Base-by-base conservation (phyloP, 2,797 vertebrate genomes). In the Gallinago nigripennis region DNA sequence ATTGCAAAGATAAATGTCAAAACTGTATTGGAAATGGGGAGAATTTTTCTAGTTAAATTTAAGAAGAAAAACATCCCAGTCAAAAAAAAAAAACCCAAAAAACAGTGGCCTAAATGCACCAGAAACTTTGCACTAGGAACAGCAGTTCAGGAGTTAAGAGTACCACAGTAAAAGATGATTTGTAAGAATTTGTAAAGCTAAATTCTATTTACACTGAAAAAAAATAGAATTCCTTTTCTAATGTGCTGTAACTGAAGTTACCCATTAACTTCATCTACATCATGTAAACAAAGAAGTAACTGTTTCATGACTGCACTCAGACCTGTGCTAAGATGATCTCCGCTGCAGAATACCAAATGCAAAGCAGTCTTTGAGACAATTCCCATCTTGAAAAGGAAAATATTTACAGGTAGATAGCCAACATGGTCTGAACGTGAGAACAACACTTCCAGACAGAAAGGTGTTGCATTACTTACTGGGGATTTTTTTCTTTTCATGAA, bases 211-310 rank as follows among this genome's bases (percentile, higher is more conserved):
- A 82, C 56, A 56, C 10, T 18, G 23, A 54, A 88, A 86, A 86
- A 88, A 88, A 78, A 51, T n/a, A 83, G 28, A 86, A 86, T 37
- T 88, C n/a, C 35, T 88, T 90, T 54, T 76, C 35, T 82, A 79
- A 79, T 56, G 56, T 1, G 27, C 31, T 92, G 16, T 24, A 88
- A 45, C 43, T 58, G 51, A 76, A 94, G 83, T 86, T 88, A 92
- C 13, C 25, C 46, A 72, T 90, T 92, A 90, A 92, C 65, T 87
- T 81, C 30, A 71, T 23, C 69, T 70, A 56, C 13, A 69, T 33
- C 51, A 64, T 2, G 31, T 84, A 85, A 93, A 84, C 14, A 88
- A 84, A 82, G 33, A 25, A 69, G 30, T 56, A 82, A 92, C 53
- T 56, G 25, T 65, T 78, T 88, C 37, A 37, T 54, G 25, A 73